Evolutionary conservation across 2,113 vertebrate genomes (phyloP), one percentile per base, ranked within the genome.

Genomic region (Poeciliopsis turrubarensis): DNA sequence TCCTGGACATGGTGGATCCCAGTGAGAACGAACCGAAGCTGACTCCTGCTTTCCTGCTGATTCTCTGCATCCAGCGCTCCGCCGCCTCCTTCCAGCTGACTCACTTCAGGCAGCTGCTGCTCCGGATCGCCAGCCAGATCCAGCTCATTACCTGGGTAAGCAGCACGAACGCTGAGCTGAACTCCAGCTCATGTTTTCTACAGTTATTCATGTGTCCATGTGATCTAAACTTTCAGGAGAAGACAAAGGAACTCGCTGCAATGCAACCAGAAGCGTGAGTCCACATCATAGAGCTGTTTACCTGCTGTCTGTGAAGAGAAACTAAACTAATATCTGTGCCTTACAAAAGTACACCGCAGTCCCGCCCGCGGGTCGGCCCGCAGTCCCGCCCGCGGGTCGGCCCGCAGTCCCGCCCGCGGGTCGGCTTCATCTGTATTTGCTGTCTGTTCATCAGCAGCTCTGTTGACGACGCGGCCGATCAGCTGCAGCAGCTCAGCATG

Each of bases 201-300:
- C 83, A 70, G 69, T 69, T 2, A 41, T 79, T 64, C 27, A 79
- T 68, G 34, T 83, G 77, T 66, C 78, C 63, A 26, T 70, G 0
- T 65, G 25, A 72, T 74, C 19, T 26, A 11, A 1, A 12, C 22
- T 82, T 41, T 82, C 73, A 95, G 95, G 95, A 94, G 77, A 94
- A 92, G 86, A 95, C 94, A 68, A 94, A 95, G 78, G 89, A 94
- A 32, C 92, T 95, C 0, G 93, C 95, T 29, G 86, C 87, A 1
- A 85, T 92, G 39, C 94, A 95, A 73, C 81, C 93, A 71, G 94
- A 95, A 80, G 87, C 15, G 95, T 95, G 85, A 94, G 95, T 90
- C 64, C 39, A 83, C 64, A 44, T 41, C 68, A 15, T 54, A 25
- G 51, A 25, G n/a, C 10, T 27, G 12, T 12, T 60, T 27, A 41